A percentile compares a stretch with the other conserved stretches of the same genome.
Conservation (phyloP, 2,797 vertebrate species). For the Scomberomorus guttatus region DNA sequence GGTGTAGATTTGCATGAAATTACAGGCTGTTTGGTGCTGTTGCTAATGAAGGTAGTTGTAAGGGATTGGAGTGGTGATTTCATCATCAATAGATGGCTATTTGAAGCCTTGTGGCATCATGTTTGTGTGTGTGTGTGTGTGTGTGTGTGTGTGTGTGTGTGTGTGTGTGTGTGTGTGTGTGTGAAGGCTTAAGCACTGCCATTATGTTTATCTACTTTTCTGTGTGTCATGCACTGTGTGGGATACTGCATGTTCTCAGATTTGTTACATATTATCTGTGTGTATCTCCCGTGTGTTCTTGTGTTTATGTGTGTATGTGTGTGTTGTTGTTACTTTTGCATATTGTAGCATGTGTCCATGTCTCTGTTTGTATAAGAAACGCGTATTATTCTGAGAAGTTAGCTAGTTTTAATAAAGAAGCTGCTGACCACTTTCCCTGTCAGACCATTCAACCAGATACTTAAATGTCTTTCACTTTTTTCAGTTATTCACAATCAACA, state of each 20-base stretch:
- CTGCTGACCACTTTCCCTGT: conserved; percentile 56
- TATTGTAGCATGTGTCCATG: conserved; percentile 11
- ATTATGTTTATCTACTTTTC: conserved; percentile 1
- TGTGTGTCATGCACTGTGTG: conserved; percentile 30
- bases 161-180: conserved; percentile 16
- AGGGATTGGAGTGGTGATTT: background rate
- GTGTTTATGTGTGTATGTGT: background rate
- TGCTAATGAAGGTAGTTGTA: background rate
- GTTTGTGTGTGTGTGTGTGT: background rate
- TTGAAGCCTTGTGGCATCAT: background rate
- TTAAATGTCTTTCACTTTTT: background rate
- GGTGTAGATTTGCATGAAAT: background rate
- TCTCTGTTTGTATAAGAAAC: conserved; percentile 8
- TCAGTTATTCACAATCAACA: background rate
- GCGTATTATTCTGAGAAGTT: background rate
- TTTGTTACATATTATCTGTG: conserved; percentile 6
- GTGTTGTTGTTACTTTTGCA: background rate
- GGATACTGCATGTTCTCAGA: conserved; percentile 52
- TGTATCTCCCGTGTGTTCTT: conserved; percentile 9
- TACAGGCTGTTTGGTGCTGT: background rate
- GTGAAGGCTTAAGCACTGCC: conserved; percentile 12
- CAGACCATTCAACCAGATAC: background rate
- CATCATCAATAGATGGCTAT: background rate
- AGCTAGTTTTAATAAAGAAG: conserved; percentile 45
- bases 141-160: conserved; percentile 28